Percentiles rank a stretch among this genome's conserved stretches.
These are phyloP conservation scores for Notechis scutatus DNA, from an alignment of 2,113 vertebrate genomes.

Conservation along the genomic window DNA sequence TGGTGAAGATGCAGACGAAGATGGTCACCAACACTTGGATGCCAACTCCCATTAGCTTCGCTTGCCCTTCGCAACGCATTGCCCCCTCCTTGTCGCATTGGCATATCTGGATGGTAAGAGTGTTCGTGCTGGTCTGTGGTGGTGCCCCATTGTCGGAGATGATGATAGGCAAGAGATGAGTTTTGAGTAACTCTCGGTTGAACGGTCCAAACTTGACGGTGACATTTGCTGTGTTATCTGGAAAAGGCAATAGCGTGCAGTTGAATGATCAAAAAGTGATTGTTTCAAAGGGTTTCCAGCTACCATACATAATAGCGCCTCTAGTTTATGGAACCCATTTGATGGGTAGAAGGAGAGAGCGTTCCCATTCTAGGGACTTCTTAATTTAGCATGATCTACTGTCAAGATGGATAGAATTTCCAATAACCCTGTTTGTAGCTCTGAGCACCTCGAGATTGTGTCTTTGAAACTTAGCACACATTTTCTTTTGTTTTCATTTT, in stretches of 20 bases:
- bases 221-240: conserved; percentile 87
- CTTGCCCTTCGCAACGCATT: conserved; percentile 74
- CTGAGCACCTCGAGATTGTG: not conserved
- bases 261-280: conserved; percentile 15
- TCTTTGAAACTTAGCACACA: not conserved
- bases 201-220: conserved; percentile 82
- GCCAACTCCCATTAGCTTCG: conserved; percentile 72
- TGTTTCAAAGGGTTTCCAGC: not conserved
- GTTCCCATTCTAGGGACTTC: not conserved
- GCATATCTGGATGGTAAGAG: conserved; percentile 78
- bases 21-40: conserved; percentile 84
- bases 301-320: not conserved
- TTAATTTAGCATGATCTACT: not conserved
- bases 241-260: conserved; percentile 40
- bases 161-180: conserved; percentile 78
- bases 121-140: conserved; percentile 70
- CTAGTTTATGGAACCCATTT: not conserved
- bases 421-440: not conserved
- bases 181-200: conserved; percentile 75
- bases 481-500: not conserved
- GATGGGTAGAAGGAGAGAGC: not conserved
- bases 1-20: conserved; percentile 80
- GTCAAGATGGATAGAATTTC: not conserved
- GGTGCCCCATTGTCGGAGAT: conserved; percentile 84
- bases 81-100: conserved; percentile 74